Evolutionary conservation across 2,113 vertebrate species (phyloP).

Genomic region (Scartelaos histophorus): DNA sequence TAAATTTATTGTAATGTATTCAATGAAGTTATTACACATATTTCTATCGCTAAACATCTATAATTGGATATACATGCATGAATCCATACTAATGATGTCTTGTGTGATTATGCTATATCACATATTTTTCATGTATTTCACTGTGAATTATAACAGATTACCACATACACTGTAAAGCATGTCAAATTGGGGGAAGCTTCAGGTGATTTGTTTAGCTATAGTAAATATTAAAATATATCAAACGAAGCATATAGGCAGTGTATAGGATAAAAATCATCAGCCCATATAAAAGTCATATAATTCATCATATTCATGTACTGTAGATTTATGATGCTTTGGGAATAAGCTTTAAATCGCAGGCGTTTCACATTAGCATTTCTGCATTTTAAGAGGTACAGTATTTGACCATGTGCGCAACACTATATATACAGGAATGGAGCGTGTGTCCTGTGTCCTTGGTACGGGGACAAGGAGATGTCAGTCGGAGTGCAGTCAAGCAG

Average conservation of each 20-base stretch:
- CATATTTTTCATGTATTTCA: background rate
- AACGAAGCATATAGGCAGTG: background rate
- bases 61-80: background rate
- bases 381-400: conserved; percentile 35
- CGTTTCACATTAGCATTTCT: conserved; percentile 43
- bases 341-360: conserved; percentile 19
- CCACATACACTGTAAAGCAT: background rate
- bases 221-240: background rate
- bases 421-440: conserved; percentile 7
- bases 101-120: background rate
- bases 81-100: background rate
- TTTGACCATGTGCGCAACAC: conserved; percentile 25
- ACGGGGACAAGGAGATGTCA: conserved; percentile 45
- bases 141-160: background rate
- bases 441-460: conserved; percentile 30
- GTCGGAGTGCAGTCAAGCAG: conserved; percentile 50
- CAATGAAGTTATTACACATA: background rate
- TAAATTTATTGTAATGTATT: background rate
- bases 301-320: background rate
- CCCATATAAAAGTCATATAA: background rate
- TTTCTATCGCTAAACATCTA: background rate
- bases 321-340: conserved; percentile 5
- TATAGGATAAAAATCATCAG: background rate
- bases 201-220: background rate
- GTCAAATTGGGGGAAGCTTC: background rate